Percentiles rank a stretch among this genome's conserved stretches.
phyloP scores from a whole-genome alignment of 2,797 vertebrate species.

The Buceros bicornis region DNA sequence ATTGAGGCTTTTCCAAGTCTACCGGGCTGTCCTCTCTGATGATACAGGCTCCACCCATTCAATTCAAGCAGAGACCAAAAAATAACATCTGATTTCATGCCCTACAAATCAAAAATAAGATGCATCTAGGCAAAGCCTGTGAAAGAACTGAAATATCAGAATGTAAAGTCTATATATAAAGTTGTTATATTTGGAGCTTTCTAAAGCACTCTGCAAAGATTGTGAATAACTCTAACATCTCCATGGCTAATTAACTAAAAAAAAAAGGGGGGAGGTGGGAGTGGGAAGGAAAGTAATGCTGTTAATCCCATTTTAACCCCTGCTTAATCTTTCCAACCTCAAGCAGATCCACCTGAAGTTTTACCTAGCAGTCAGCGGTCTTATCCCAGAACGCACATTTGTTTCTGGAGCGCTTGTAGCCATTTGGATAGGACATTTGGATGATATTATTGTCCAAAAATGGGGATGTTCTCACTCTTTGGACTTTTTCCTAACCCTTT shows the following conservation, averaged over 20 bases:
- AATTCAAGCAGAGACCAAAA: background rate
- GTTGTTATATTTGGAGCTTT: background rate
- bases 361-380: constrained; percentile 17
- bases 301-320: constrained; percentile 16
- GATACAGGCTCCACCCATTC: background rate
- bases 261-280: background rate
- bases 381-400: constrained; percentile 31
- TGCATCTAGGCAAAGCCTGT: background rate
- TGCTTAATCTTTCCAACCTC: background rate
- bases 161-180: background rate
- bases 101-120: background rate
- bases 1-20: background rate
- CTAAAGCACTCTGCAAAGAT: background rate
- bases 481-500: constrained; percentile 59
- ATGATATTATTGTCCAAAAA: constrained; percentile 71
- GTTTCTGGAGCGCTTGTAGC: constrained; percentile 62
- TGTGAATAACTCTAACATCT: background rate
- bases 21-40: background rate
- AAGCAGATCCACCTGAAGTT: constrained; percentile 50
- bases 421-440: constrained; percentile 65
- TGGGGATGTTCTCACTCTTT: constrained; percentile 70
- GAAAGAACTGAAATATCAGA: background rate
- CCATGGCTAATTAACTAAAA: background rate
- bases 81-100: background rate
- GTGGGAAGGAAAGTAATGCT: background rate